Percentiles rank a stretch among this genome's conserved stretches.
phyloP scores from a whole-genome alignment of 1,140 invertebrate genomes.

The Luehdorfia chinensis region DNA sequence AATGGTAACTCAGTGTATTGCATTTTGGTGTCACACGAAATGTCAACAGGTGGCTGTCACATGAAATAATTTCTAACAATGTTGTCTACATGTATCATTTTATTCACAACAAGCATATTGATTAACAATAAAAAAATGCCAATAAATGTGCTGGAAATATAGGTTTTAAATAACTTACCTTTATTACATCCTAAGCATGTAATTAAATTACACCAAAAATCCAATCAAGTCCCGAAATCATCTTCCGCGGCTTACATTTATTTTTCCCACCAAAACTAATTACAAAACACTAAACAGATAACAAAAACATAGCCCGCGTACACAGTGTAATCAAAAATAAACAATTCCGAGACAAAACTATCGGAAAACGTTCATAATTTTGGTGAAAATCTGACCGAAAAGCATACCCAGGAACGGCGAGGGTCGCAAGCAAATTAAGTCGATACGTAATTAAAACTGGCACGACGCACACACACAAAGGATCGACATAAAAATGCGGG shows the following conservation, averaged over 20 bases:
- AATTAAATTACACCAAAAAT: not conserved
- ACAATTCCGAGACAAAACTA: conserved; percentile 14
- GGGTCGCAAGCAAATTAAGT: conserved; percentile 73
- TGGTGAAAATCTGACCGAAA: conserved; percentile 25
- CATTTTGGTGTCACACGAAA: not conserved
- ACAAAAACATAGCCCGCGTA: conserved; percentile 42
- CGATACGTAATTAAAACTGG: conserved; percentile 76
- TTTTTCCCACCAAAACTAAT: conserved; percentile 49
- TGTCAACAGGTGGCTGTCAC: conserved; percentile 9
- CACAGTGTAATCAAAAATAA: conserved; percentile 9
- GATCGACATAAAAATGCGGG: conserved; percentile 71
- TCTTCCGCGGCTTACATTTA: too few relatives aligned
- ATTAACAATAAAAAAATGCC: too few relatives aligned
- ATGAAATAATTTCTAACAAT: not conserved
- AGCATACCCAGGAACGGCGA: conserved; percentile 44
- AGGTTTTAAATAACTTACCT: conserved; percentile 2
- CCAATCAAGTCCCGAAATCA: too few relatives aligned
- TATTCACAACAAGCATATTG: too few relatives aligned
- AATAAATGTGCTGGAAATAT: too few relatives aligned
- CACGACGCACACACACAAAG: conserved; percentile 72
- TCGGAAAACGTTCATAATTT: conserved; percentile 22
- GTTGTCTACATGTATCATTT: too few relatives aligned
- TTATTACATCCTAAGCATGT: conserved; percentile 1
- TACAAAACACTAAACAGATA: conserved; percentile 20
- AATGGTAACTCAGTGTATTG: not conserved